Conservation (phyloP, 92 coral and sea anemone genomes). For the Porites divaricata region DNA sequence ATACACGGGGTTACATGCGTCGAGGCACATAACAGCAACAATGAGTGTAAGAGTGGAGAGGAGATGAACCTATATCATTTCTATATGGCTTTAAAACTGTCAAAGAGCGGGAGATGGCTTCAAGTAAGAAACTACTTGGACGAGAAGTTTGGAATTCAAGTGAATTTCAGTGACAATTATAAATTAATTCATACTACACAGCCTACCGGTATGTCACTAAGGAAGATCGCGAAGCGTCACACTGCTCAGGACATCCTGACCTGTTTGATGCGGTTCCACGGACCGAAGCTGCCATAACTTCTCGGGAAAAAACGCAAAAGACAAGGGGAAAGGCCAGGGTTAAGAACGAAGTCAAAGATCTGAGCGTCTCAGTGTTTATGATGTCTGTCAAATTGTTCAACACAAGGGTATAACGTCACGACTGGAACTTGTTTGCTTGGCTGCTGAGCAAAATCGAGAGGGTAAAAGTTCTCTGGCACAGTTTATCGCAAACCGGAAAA, state of each 20-base stretch:
- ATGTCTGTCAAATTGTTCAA: conserved; percentile 43
- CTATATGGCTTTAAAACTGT: too few species aligned
- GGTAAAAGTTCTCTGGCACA: conserved; percentile 59
- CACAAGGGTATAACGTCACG: conserved; percentile 16
- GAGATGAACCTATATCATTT: background rate
- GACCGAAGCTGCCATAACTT: background rate
- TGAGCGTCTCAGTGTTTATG: conserved; percentile 35
- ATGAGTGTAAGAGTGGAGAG: background rate
- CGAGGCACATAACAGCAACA: background rate
- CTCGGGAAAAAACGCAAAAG: background rate
- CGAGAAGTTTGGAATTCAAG: background rate
- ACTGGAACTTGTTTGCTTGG: conserved; percentile 50
- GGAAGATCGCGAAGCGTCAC: conserved; percentile 1
- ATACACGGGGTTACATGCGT: background rate
- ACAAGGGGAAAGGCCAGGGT: background rate
- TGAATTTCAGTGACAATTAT: background rate
- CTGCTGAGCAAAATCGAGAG: conserved; percentile 46
- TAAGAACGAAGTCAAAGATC: background rate
- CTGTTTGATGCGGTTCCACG: background rate
- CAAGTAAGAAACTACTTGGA: conserved; percentile 11
- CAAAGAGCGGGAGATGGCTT: background rate
- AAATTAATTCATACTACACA: background rate
- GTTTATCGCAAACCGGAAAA: conserved; percentile 53
- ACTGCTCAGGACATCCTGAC: background rate
- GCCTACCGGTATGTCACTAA: background rate